These are phyloP conservation scores for Camponotus fellah DNA, from an alignment of 2,888 invertebrate genomes.

Conservation along the genomic window DNA sequence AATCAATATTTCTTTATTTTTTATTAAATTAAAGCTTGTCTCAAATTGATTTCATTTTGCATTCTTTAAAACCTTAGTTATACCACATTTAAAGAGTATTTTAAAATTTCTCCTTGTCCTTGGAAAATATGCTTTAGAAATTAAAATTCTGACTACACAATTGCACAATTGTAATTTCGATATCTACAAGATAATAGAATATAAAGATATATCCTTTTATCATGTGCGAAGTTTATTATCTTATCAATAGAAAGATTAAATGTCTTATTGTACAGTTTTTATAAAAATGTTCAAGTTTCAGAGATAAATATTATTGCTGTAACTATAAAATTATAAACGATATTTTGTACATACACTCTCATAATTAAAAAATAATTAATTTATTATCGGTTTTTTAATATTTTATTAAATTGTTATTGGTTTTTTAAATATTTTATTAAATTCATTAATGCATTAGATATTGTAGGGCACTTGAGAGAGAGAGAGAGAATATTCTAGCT, in stretches of 20 bases:
- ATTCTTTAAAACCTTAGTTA: background rate
- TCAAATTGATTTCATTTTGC: background rate
- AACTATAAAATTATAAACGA: background rate
- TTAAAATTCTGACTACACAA: background rate
- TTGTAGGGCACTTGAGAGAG: too few relatives aligned
- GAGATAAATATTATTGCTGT: background rate
- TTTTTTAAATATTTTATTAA: background rate
- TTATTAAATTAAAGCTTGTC: background rate
- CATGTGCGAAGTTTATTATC: background rate
- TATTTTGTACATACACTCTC: background rate
- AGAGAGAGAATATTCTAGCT: too few relatives aligned
- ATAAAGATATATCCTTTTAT: background rate
- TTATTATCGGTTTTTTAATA: background rate
- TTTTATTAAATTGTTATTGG: background rate
- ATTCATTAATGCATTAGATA: too few relatives aligned
- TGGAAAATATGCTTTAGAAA: background rate
- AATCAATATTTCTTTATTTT: background rate
- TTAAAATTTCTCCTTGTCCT: background rate
- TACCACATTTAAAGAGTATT: background rate
- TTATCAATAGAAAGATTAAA: constrained; percentile 2
- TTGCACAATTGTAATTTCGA: background rate
- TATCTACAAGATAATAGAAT: background rate
- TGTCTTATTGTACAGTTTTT: background rate
- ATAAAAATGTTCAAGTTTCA: background rate
- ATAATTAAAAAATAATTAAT: background rate